phyloP scores from a whole-genome alignment of 1,140 invertebrate genomes.

The Bombus waltoni region DNA sequence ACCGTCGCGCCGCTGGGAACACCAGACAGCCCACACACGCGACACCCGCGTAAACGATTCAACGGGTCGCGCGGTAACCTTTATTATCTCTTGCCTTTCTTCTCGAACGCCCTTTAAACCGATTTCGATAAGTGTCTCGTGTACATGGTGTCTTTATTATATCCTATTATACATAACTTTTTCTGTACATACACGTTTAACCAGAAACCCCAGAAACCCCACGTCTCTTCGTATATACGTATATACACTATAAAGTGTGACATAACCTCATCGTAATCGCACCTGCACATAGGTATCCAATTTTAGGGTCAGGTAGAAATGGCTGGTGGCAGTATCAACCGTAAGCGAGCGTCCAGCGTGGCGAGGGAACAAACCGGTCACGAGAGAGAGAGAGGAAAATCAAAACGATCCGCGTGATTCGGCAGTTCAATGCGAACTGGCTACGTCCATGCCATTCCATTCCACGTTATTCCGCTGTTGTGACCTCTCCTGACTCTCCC shows the following conservation, averaged over 20 bases:
- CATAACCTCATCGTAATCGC: conserved; percentile 19
- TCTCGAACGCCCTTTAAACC: conserved; percentile 46
- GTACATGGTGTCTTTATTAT: not conserved
- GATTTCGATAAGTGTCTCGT: conserved; percentile 37
- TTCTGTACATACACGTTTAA: not conserved
- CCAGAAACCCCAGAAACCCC: not conserved
- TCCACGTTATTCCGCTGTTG: conserved; percentile 56
- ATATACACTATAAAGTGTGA: not conserved
- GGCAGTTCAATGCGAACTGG: conserved; percentile 71
- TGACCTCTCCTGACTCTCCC: conserved; percentile 50
- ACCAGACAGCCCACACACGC: conserved; percentile 40
- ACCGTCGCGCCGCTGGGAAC: not conserved
- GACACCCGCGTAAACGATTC: conserved; percentile 29
- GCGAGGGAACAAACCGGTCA: conserved; percentile 11
- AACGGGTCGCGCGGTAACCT: conserved; percentile 44
- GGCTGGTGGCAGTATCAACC: conserved; percentile 1
- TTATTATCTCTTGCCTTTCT: conserved; percentile 52
- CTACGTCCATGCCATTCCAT: conserved; percentile 64
- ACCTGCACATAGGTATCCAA: conserved; percentile 69
- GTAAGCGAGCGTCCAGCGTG: not conserved
- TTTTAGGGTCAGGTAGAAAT: conserved; percentile 35
- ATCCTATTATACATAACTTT: not conserved
- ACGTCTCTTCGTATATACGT: not conserved
- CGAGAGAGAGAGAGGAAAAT: conserved; percentile 5
- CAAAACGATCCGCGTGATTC: conserved; percentile 60